Evolutionary conservation across 2,888 invertebrate genomes (phyloP), one percentile per base, ranked within the genome.

Genomic region (Cephalotes varians): DNA sequence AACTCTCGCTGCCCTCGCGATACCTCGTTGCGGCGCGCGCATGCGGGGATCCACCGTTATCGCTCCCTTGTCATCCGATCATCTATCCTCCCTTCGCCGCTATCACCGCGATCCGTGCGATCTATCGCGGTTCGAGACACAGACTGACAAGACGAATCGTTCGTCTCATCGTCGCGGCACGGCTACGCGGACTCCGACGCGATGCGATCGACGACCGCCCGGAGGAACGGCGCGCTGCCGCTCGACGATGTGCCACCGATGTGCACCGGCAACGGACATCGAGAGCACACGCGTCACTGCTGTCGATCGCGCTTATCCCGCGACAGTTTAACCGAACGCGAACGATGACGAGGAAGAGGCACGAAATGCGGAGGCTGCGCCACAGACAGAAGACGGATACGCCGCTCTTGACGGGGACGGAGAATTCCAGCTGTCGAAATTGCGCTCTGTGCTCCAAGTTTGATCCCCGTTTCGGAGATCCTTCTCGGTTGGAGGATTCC

Each of bases 61-160:
- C 62, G 49, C 62, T 67, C 62, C 51, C 40, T 72, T 54, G 67
- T 80, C 76, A 87, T 37, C 34, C 54, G 54, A 21, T 31, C 54
- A 56, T 56, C 54, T 18, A 25, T 31, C 31, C 62, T 31, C 51
- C 62, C 73, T 72, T 72, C 47, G 56, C 28, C 77, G 60, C 15
- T 28, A 3, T 58, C 58, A 21, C 51, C 18, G 25, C 40, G 25
- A 15, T n/a, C 18, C 21, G 18, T 31, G 69, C 54, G 54, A 47
- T 51, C 76, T 47, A 25, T 37, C 58, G 58, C 60, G 80, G 37
- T 10, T 40, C 51, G 40, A 49, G 25, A 31, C 31, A 21, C 51
- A 18, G 49, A 74, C 47, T 34, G 72, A 25, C 31, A 15, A 21
- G 74, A 40, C 21, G 69, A 31, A 18, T 15, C 40, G 54, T 18